Conservation (phyloP, 1,140 invertebrate genomes). For the Lasaia peninsularis region DNA sequence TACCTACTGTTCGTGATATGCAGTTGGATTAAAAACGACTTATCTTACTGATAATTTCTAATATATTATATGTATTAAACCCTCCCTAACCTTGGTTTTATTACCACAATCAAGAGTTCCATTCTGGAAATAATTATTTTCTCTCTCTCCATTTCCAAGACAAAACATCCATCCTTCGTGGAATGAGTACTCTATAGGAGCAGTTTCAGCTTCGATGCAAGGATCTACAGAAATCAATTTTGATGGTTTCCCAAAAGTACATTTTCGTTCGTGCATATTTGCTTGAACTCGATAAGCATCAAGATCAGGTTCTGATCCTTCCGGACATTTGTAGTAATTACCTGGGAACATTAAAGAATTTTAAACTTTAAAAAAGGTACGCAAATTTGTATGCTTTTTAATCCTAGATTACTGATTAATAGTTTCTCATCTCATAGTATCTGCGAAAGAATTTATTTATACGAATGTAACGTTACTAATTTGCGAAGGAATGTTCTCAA, state of each 20-base stretch:
- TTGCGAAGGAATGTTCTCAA: too few relatives aligned
- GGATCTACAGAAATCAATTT: constrained; percentile 55
- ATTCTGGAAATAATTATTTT: constrained; percentile 68
- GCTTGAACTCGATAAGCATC: constrained; percentile 62
- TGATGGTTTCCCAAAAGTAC: constrained; percentile 51
- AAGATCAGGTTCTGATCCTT: constrained; percentile 57
- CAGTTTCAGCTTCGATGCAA: constrained; percentile 64
- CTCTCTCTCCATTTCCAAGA: constrained; percentile 62
- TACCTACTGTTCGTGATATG: neutral
- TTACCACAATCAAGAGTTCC: constrained; percentile 68
- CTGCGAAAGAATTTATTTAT: too few relatives aligned
- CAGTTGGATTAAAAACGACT: too few relatives aligned
- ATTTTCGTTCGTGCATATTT: constrained; percentile 68
- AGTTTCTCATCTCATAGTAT: too few relatives aligned
- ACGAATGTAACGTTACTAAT: too few relatives aligned
- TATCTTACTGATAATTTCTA: too few relatives aligned
- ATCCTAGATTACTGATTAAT: too few relatives aligned
- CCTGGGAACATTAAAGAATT: constrained; percentile 32
- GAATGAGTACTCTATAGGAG: constrained; percentile 67
- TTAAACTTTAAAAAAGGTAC: neutral
- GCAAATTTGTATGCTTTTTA: too few relatives aligned
- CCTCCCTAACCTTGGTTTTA: constrained; percentile 55
- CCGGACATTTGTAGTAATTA: constrained; percentile 61
- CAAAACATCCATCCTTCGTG: constrained; percentile 73
- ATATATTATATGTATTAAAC: too few relatives aligned